Evolutionary conservation across 2,797 vertebrate species (phyloP).

Genomic region (Silurus aristotelis): DNA sequence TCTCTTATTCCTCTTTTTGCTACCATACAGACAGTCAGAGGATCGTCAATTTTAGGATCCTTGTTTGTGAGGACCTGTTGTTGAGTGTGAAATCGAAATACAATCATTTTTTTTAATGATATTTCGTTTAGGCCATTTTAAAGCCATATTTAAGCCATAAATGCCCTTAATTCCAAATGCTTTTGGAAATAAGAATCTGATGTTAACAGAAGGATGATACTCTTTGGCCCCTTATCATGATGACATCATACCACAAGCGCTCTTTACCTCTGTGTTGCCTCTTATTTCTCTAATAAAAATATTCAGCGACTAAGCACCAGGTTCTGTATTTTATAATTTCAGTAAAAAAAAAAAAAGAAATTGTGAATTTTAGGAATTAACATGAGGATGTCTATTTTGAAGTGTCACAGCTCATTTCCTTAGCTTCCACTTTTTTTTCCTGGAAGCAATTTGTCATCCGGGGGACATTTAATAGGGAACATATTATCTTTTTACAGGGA

Average conservation of each 20-base stretch:
- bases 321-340: background rate
- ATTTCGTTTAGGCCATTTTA: background rate
- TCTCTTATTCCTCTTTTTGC: background rate
- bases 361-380: constrained; percentile 66
- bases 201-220: background rate
- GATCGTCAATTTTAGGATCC: background rate
- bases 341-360: constrained; percentile 51
- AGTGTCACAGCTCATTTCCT: constrained; percentile 73
- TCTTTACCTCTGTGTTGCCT: background rate
- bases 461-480: constrained; percentile 79
- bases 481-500: constrained; percentile 82
- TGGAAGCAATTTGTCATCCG: constrained; percentile 83
- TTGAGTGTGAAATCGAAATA: background rate
- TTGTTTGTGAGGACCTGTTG: no score
- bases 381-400: constrained; percentile 68
- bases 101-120: background rate
- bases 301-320: background rate
- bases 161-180: background rate
- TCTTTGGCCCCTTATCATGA: constrained; percentile 1
- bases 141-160: no score
- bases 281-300: constrained; percentile 1
- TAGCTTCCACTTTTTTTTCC: constrained; percentile 70
- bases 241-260: background rate
- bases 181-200: background rate
- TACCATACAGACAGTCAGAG: no score